These are phyloP conservation scores for Dasyurus viverrinus DNA, from an alignment of 2,113 vertebrate species.

Conservation along the genomic window DNA sequence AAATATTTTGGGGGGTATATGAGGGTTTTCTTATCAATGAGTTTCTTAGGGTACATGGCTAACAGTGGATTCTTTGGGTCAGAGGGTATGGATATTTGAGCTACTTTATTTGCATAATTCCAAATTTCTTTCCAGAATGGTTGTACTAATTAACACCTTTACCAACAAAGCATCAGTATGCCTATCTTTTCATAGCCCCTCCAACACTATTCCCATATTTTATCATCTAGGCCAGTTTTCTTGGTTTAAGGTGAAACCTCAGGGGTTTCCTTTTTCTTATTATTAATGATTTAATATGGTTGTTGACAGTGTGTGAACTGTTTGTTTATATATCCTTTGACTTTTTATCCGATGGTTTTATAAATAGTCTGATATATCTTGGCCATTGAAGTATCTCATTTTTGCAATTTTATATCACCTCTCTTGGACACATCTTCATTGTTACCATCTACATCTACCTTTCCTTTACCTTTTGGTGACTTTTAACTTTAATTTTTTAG, in stretches of 20 bases:
- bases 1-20: neutral
- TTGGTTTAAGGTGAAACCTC: neutral
- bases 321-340: neutral
- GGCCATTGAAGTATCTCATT: neutral
- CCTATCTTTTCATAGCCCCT: neutral
- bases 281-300: neutral
- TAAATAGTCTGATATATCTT: neutral
- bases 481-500: neutral
- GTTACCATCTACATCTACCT: neutral
- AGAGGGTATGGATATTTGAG: neutral
- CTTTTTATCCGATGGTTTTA: neutral
- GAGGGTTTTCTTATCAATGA: neutral
- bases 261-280: neutral
- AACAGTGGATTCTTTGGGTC: neutral
- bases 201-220: neutral
- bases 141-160: neutral
- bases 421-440: neutral
- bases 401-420: neutral
- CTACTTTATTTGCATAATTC: neutral
- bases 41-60: neutral
- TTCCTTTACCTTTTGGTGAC: neutral
- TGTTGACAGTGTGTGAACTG: neutral
- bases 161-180: neutral
- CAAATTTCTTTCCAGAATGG: neutral
- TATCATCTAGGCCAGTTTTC: neutral